Base-by-base conservation (phyloP, 1,140 invertebrate species). In the Drosophila takahashii region DNA sequence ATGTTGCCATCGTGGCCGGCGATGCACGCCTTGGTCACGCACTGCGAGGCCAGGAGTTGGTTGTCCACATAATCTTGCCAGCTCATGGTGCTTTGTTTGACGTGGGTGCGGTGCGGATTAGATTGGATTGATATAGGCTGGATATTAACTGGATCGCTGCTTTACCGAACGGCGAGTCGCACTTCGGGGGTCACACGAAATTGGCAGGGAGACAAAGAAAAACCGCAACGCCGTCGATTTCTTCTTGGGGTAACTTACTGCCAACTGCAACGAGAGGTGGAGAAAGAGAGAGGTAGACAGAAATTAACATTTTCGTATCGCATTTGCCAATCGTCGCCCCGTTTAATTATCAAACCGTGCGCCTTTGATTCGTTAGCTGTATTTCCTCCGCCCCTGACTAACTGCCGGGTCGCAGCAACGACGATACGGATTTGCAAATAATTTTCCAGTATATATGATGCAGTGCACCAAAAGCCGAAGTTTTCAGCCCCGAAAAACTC, bases 41-140 rank as follows among this genome's bases (percentile, higher is more conserved):
- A 97, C 93, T 95, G 96, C 91, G 97, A 97, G 91, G 97, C 97
- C 93, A 98, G 95, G 94, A 98, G 96, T 94, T 98, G 97, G 95
- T 98, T 98, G 94, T 98, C 97, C 93, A 98, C 97, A 95, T 98
- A 98, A 95, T 98, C 97, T 96, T 98, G 97, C 97, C 97, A 98
- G 95, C 97, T 98, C 97, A 98, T 98, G 72, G 65, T 77, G 73
- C 50, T 81, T 72, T 86, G 51, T 78, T 89, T 56, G 36, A 59
- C 26, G 85, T 80, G 77, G 75, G 77, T 62, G 77, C 53, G 75
- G 77, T 62, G 77, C 53, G 67, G 60, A 56, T 53, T 78, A 39
- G 47, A 58, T 70, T 69, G 69, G 70, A 66, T 79, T 76, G 66
- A 53, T 57, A 59, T 75, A 42, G 39, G 15, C 50, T 62, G 59